These are phyloP conservation scores for Brachionus paranguensis DNA, from an alignment of 1,140 invertebrate genomes.

Conservation along the genomic window DNA sequence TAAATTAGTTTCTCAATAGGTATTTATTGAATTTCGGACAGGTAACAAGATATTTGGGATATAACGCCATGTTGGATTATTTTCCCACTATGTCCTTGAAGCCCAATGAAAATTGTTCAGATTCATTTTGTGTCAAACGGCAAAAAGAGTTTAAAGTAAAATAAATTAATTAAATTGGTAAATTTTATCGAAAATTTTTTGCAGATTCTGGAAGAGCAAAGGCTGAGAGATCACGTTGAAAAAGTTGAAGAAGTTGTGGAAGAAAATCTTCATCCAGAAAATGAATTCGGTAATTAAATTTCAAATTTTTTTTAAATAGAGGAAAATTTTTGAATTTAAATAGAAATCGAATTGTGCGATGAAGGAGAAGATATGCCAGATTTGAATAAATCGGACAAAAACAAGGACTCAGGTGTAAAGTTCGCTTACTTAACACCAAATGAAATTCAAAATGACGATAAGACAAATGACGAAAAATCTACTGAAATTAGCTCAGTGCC, in stretches of 20 bases:
- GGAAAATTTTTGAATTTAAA: not conserved
- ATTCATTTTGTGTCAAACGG: constrained; percentile 65
- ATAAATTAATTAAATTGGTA: not conserved
- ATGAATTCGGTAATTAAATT: constrained; percentile 17
- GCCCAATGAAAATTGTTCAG: constrained; percentile 86
- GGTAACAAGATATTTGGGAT: constrained; percentile 85
- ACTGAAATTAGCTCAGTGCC: not conserved
- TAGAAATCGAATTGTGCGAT: constrained; percentile 33
- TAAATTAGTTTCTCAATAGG: constrained; percentile 51
- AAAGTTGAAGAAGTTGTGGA: not conserved
- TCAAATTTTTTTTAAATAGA: not conserved
- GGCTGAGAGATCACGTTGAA: not conserved
- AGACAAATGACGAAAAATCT: not conserved
- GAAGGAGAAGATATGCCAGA: constrained; percentile 38
- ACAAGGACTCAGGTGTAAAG: not conserved
- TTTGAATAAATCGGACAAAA: not conserved
- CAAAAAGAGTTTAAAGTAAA: constrained; percentile 33
- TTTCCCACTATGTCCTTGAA: constrained; percentile 87
- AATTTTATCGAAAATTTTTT: not conserved
- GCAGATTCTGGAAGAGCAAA: not conserved
- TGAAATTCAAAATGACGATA: not conserved
- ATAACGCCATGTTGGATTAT: constrained; percentile 91
- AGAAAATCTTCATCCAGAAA: constrained; percentile 28
- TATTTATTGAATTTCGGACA: constrained; percentile 82
- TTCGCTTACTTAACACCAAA: not conserved